Evolutionary conservation across 2,888 invertebrate genomes (phyloP), one percentile per base, ranked within the genome.

Genomic region (Leptarthrus brevirostris): DNA sequence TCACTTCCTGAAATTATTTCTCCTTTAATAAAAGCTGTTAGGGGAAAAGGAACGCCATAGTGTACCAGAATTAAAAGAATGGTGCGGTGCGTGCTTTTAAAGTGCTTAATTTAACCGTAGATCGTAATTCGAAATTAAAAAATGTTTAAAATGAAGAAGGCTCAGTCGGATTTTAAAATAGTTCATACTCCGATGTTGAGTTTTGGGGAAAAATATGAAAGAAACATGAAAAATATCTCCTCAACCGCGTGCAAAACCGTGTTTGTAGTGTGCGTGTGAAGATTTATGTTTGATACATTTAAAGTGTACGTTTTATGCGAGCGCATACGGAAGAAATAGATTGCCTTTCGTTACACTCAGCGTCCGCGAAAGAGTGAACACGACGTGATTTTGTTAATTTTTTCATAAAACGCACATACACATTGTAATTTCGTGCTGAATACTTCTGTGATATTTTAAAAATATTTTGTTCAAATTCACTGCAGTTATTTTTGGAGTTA

Each of bases 161-260:
- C 1, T 1, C 30, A 30, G 30, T 6, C 8, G 4, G 8, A 30
- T 30, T 30, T 4, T 30, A 6, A 30, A 6, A 30, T 6, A 30
- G 4, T 30, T n/a, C n/a, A n/a, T n/a, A n/a, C n/a, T n/a, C n/a
- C n/a, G n/a, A 30, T 8, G 30, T n/a, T 0, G 30, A 30, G 8
- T 6, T 1, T 56, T 56, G 61, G 10, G 36, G 14, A 22, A 22
- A 61, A n/a, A n/a, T n/a, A n/a, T n/a, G n/a, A n/a, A n/a, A n/a
- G n/a, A 61, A 61, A 36, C 61, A 61, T 40, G 61, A 20, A 30
- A 61, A 61, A 61, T 30, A 12, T 61, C 61, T 34, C 36, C n/a
- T 61, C 12, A 61, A 61, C 61, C 61, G 61, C 61, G 61, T 61
- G 61, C 40, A 61, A 61, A n/a, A 18, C 0, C 10, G 24, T 58